phyloP scores from a whole-genome alignment of 2,888 invertebrate genomes.

The Thera britannica region DNA sequence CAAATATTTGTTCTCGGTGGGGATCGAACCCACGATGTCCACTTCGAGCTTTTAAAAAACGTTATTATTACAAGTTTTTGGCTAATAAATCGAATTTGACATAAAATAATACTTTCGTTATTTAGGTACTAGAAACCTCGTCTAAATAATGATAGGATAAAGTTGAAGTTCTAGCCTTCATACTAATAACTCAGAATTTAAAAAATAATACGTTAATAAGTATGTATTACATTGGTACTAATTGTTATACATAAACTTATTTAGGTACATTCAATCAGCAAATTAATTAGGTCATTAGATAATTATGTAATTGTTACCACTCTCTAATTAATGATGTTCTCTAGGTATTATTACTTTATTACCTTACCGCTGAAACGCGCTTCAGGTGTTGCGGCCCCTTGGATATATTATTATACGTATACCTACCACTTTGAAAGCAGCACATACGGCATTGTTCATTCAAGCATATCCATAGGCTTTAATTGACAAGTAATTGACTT shows the following conservation, averaged over 20 bases:
- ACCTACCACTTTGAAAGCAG: neutral
- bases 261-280: neutral
- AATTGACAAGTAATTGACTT: slow-evolving; percentile 15
- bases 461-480: neutral
- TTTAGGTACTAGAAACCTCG: neutral
- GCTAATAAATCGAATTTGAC: no score
- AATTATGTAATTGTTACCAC: neutral
- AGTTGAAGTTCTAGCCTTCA: no score
- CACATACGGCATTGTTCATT: slow-evolving; percentile 12
- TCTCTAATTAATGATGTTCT: neutral
- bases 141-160: neutral
- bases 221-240: neutral
- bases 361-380: neutral
- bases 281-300: slow-evolving; percentile 9
- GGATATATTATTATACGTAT: no score
- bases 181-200: no score
- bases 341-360: neutral
- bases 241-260: neutral
- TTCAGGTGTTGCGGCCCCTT: no score
- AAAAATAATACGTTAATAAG: no score
- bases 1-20: no score
- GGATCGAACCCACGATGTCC: no score
- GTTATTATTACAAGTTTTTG: no score
- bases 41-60: no score
- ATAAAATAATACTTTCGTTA: neutral